These are phyloP conservation scores for Lapara coniferarum DNA, from an alignment of 2,888 invertebrate species.

Conservation along the genomic window DNA sequence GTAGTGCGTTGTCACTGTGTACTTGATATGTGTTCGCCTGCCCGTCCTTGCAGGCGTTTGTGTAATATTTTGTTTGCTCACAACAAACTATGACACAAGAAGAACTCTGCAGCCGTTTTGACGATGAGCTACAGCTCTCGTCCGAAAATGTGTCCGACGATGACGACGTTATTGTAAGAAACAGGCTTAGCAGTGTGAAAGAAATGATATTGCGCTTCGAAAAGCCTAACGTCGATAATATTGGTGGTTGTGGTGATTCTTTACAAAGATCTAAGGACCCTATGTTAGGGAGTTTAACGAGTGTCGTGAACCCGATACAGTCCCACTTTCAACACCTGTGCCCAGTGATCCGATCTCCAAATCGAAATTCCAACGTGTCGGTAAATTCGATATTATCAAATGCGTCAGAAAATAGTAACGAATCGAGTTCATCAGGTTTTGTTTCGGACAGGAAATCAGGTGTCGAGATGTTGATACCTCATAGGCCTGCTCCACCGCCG, in stretches of 20 bases:
- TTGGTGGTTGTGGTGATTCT: conserved; percentile 67
- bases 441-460: conserved; percentile 73
- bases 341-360: conserved; percentile 68
- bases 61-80: conserved; percentile 56
- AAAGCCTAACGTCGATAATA: conserved; percentile 58
- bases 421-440: conserved; percentile 80
- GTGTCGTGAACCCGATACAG: conserved; percentile 72
- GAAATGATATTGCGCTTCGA: conserved; percentile 78
- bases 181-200: conserved; percentile 64
- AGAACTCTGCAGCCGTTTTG: conserved; percentile 60
- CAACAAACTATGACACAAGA: conserved; percentile 73
- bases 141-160: conserved; percentile 64
- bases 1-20: conserved; percentile 57
- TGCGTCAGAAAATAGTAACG: conserved; percentile 74
- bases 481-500: conserved; percentile 77
- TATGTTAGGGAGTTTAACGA: conserved; percentile 67
- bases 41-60: conserved; percentile 58
- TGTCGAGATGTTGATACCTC: conserved; percentile 59
- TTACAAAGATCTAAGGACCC: conserved; percentile 65
- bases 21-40: conserved; percentile 70
- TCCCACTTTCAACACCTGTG: conserved; percentile 68
- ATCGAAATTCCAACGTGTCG: conserved; percentile 76
- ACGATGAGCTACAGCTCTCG: conserved; percentile 63
- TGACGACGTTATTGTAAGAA: conserved; percentile 67
- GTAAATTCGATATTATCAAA: conserved; percentile 80